Conservation (phyloP, 2,888 invertebrate species). For the Drosophila anceps region DNA sequence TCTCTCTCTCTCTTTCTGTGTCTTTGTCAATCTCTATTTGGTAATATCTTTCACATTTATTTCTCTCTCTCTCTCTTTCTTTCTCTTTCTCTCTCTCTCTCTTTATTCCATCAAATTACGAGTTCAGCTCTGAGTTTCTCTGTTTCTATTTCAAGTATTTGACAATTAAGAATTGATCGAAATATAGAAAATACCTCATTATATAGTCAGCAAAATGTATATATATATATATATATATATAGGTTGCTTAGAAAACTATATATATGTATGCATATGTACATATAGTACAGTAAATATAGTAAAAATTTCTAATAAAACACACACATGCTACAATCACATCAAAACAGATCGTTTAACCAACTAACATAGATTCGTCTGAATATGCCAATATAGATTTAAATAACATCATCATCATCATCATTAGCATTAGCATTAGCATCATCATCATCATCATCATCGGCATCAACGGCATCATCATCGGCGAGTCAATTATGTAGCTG, state of each 20-base stretch:
- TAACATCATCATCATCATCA: conserved; percentile 23
- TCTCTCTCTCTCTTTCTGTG: background rate
- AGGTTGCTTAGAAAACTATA: background rate
- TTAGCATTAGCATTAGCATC: too few species aligned
- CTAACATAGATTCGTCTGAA: conserved; percentile 44
- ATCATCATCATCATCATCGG: conserved; percentile 4
- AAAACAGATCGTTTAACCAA: conserved; percentile 43
- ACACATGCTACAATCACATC: conserved; percentile 27
- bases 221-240: background rate
- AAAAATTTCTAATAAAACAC: background rate
- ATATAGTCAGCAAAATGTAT: background rate
- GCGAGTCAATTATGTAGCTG: conserved; percentile 40
- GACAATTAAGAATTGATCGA: background rate
- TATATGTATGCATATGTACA: background rate
- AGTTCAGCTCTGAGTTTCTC: too few species aligned
- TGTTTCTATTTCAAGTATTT: background rate
- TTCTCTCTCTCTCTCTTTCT: background rate
- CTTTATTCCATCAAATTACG: too few species aligned
- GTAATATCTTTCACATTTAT: too few species aligned
- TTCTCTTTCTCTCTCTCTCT: background rate
- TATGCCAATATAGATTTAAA: conserved; percentile 25
- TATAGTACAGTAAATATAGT: background rate
- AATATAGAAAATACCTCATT: background rate
- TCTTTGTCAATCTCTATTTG: too few species aligned
- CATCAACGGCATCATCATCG: background rate